These are phyloP conservation scores for Erebia aethiops DNA, from an alignment of 2,888 invertebrate species.

Conservation along the genomic window DNA sequence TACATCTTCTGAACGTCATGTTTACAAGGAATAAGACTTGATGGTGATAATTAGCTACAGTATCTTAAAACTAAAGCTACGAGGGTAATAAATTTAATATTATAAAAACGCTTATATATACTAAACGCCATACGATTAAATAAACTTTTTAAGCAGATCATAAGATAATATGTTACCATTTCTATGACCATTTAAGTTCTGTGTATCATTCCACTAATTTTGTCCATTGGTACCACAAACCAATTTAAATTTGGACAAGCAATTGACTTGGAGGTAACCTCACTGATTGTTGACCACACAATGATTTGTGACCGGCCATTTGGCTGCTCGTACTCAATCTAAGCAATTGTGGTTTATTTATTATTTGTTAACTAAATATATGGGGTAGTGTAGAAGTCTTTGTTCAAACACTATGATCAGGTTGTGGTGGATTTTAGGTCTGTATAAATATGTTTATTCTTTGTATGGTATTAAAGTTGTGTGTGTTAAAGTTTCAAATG, in stretches of 20 bases:
- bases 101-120: too few relatives aligned
- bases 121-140: too few relatives aligned
- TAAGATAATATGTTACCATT: too few relatives aligned
- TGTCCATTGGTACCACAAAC: conserved; percentile 7
- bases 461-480: too few relatives aligned
- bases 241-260: conserved; percentile 31
- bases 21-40: too few relatives aligned
- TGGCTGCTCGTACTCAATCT: conserved; percentile 15
- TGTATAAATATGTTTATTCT: not conserved
- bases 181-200: too few relatives aligned
- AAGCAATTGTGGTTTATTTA: conserved; percentile 31
- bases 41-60: too few relatives aligned
- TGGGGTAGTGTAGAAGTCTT: not conserved
- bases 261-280: conserved; percentile 34
- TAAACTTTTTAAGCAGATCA: too few relatives aligned
- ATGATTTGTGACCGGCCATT: conserved; percentile 28
- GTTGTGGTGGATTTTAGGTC: conserved; percentile 28
- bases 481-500: too few relatives aligned
- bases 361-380: conserved; percentile 4
- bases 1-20: too few relatives aligned
- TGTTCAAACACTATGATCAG: conserved; percentile 13
- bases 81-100: too few relatives aligned
- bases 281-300: conserved; percentile 26
- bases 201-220: not conserved
- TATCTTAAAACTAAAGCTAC: too few relatives aligned